phyloP scores from a whole-genome alignment of 1,140 invertebrate species.

The Pseudomyrmex gracilis region DNA sequence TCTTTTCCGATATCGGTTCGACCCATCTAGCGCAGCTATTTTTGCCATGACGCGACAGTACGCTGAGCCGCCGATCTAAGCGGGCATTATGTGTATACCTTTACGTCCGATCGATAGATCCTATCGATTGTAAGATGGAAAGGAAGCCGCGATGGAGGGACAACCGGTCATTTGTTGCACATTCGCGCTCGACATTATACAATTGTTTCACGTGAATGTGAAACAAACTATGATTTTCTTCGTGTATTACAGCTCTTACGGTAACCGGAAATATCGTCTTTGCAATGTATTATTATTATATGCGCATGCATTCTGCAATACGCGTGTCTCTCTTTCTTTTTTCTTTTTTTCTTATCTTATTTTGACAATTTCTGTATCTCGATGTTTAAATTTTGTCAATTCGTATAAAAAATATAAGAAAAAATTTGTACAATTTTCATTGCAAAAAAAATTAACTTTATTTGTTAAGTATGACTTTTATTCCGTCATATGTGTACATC shows the following conservation, averaged over 20 bases:
- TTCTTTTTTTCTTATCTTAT: background rate
- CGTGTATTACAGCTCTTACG: background rate
- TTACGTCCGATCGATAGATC: slow-evolving; percentile 72
- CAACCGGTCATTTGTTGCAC: slow-evolving; percentile 45
- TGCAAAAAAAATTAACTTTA: too few species aligned
- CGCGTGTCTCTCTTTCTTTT: background rate
- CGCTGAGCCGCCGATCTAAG: slow-evolving; percentile 54
- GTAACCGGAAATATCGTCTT: background rate
- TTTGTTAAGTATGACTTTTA: too few species aligned
- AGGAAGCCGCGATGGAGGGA: slow-evolving; percentile 42
- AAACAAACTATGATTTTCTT: background rate
- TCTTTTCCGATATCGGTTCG: slow-evolving; percentile 74
- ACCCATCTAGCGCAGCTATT: slow-evolving; percentile 75
- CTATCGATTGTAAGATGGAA: slow-evolving; percentile 63
- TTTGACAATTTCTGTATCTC: too few species aligned
- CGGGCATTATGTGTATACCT: slow-evolving; percentile 49
- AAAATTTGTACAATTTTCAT: too few species aligned
- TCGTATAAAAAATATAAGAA: background rate
- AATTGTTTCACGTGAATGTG: background rate
- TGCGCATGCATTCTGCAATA: background rate
- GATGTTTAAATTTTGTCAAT: background rate
- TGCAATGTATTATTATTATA: background rate
- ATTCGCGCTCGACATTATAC: slow-evolving; percentile 13
- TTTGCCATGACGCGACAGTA: slow-evolving; percentile 60
- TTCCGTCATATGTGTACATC: too few species aligned